phyloP scores from a whole-genome alignment of 2,797 vertebrate species.

The Trichosurus vulpecula region DNA sequence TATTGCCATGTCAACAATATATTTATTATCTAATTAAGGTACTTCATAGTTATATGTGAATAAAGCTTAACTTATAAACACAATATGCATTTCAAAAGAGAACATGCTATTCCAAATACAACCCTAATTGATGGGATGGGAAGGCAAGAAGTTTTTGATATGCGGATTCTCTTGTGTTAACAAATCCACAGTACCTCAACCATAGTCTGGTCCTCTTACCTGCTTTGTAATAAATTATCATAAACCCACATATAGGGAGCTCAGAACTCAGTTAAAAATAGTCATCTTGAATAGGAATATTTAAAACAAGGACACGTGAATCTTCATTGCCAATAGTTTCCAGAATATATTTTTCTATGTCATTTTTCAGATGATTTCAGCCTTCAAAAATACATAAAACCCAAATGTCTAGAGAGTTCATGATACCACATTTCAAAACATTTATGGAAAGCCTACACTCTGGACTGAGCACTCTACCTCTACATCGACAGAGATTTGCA shows the following conservation, averaged over 20 bases:
- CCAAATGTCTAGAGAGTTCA: neutral
- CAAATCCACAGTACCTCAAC: neutral
- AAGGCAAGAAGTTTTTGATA: neutral
- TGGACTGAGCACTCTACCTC: neutral
- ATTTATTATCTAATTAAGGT: slow-evolving; percentile 63
- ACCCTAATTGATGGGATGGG: neutral
- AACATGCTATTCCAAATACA: neutral
- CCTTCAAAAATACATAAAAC: slow-evolving; percentile 18
- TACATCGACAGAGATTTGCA: neutral
- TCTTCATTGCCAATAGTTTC: neutral
- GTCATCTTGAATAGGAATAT: neutral
- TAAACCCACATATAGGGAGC: neutral
- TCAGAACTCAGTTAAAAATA: neutral
- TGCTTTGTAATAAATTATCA: neutral
- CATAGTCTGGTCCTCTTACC: neutral
- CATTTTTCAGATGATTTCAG: slow-evolving; percentile 2
- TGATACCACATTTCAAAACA: neutral
- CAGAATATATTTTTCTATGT: neutral
- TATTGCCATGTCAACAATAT: neutral
- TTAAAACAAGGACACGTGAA: neutral
- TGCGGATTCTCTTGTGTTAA: neutral
- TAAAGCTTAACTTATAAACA: slow-evolving; percentile 9
- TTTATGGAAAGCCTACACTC: neutral
- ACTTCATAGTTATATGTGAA: slow-evolving; percentile 35
- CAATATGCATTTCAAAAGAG: slow-evolving; percentile 59